Conservation (phyloP, 23 tunicate genomes). For the Styela clava region DNA sequence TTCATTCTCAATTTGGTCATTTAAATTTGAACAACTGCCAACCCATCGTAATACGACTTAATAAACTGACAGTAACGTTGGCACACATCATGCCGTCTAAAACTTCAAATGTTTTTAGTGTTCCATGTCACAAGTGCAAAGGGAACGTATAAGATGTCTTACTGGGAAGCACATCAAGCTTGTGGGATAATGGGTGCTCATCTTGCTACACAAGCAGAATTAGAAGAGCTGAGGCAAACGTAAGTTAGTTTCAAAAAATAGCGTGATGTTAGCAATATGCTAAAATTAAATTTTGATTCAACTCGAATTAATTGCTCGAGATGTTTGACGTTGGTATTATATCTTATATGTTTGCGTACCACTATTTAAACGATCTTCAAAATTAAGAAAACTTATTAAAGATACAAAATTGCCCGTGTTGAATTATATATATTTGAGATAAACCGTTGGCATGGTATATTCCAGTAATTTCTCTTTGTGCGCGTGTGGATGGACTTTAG, state of each 20-base stretch:
- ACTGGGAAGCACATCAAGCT: slow-evolving; percentile 49
- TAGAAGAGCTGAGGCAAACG: slow-evolving; percentile 32
- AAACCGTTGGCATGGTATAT: not conserved
- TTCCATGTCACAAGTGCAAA: slow-evolving; percentile 20
- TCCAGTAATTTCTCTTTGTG: slow-evolving; percentile 40
- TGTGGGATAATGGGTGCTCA: slow-evolving; percentile 56
- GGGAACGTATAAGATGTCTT: slow-evolving; percentile 32
- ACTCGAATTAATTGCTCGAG: no score
- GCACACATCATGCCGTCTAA: no score
- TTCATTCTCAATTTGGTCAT: no score
- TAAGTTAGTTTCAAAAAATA: not conserved
- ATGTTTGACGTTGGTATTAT: no score
- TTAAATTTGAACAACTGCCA: no score
- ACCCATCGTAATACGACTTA: no score
- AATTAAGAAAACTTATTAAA: no score
- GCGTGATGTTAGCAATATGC: slow-evolving; percentile 11
- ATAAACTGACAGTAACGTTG: no score
- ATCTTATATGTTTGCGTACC: no score
- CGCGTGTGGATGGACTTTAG: slow-evolving; percentile 70
- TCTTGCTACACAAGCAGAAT: slow-evolving; percentile 52
- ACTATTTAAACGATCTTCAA: no score
- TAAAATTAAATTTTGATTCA: not conserved
- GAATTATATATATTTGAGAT: no score
- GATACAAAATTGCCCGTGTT: no score
- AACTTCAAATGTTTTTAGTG: slow-evolving; percentile 29